Base-by-base conservation (phyloP, 2,113 vertebrate species). In the human (Homo sapiens) region DNA sequence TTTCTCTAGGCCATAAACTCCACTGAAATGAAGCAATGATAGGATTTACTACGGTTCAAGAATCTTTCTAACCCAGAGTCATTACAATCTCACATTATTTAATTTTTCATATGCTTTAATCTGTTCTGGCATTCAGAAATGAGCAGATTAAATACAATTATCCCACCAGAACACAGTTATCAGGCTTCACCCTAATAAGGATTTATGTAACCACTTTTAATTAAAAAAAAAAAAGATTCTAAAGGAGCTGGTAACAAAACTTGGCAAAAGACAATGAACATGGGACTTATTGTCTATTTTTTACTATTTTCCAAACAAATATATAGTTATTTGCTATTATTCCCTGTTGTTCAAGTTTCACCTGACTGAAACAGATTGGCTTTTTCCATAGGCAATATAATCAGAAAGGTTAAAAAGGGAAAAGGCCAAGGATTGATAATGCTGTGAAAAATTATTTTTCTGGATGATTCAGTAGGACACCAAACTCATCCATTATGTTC, bases 21-120 rank as follows among this genome's bases (percentile, higher is more conserved):
- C 75, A 70, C 86, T 55, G 38, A 96, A 96, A 96, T 86, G 64
- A 96, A 97, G 94, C 87, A 93, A 95, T 92, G 88, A 87, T 35
- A 78, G 57, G 32, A 96, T 97, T 98, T 90, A 85, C 57, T 64
- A 89, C 8, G 80, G 90, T 92, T 98, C 94, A 97, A 88, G 84
- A 81, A 88, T 81, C 68, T 95, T 76, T 87, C 78, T 92, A 84
- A 93, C 95, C 87, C 35, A 91, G 72, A 97, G 92, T 97, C 90
- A 97, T 80, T n/a, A 30, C 84, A 96, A 89, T 93, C 84, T 96
- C 66, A 92, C 90, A 97, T 87, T 91, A 94, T 89, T 97, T 96
- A 87, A 95, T 96, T 96, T 98, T 95, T 96, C 76, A 73, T 95
- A 96, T 57, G 66, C 96, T 97, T 96, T 98, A 97, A 96, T 97